Percentiles rank a stretch among this genome's conserved stretches.
phyloP scores from a whole-genome alignment of 2,113 vertebrate species.

The Excalfactoria chinensis region DNA sequence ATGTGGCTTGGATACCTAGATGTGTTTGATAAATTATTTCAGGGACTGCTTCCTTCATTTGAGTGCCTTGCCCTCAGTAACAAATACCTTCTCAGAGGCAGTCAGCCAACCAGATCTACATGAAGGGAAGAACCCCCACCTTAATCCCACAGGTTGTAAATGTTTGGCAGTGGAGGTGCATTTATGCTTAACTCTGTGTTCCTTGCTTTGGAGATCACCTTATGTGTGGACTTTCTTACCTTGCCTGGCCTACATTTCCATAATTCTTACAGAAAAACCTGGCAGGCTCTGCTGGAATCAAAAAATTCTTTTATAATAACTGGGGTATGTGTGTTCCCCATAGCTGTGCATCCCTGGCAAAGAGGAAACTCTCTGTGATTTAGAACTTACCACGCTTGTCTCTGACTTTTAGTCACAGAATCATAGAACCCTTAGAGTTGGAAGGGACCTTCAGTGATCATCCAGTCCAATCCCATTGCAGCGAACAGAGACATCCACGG shows the following conservation, averaged over 20 bases:
- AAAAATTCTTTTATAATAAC: not conserved
- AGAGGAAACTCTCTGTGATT: not conserved
- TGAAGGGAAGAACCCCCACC: not conserved
- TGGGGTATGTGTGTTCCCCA: not conserved
- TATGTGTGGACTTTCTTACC: not conserved
- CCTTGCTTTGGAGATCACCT: not conserved
- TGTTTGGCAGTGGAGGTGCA: not conserved
- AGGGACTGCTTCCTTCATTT: not conserved
- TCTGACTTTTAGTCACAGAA: not conserved
- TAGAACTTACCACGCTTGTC: not conserved
- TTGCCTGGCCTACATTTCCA: fast-evolving
- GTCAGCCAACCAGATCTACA: not conserved
- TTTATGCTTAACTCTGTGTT: not conserved
- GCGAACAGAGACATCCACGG: too few species aligned
- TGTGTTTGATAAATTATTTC: not conserved
- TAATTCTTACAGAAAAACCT: not conserved
- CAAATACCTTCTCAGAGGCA: not conserved
- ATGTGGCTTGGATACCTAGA: not conserved
- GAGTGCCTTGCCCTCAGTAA: not conserved
- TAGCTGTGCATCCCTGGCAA: not conserved
- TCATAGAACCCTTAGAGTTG: too few species aligned
- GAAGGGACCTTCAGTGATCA: too few species aligned
- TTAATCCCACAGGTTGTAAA: not conserved
- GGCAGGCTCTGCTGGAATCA: not conserved
- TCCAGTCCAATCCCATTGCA: too few species aligned